These are phyloP conservation scores for Hymenopus coronatus DNA, from an alignment of 2,888 invertebrate genomes.

Conservation along the genomic window DNA sequence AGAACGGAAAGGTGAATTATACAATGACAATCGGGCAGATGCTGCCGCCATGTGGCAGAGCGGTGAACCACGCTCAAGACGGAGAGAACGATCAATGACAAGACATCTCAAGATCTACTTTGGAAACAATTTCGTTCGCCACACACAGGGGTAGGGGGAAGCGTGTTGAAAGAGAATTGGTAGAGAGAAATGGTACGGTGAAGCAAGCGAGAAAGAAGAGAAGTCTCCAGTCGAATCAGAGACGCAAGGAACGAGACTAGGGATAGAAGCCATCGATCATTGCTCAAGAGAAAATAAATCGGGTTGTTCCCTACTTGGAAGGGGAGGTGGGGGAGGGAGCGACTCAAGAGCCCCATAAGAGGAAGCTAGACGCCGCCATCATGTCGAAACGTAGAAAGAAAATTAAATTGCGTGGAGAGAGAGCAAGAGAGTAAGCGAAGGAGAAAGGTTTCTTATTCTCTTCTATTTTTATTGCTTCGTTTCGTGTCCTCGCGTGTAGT, in stretches of 20 bases:
- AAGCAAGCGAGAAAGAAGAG: slow-evolving; percentile 3
- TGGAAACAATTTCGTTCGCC: slow-evolving; percentile 34
- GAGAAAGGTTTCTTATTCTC: background rate
- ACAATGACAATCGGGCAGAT: background rate
- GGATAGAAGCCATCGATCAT: slow-evolving; percentile 20
- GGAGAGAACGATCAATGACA: slow-evolving; percentile 26
- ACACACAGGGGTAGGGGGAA: slow-evolving; percentile 13
- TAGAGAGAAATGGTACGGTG: background rate
- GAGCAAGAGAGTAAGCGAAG: background rate
- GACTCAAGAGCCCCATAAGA: slow-evolving; percentile 18
- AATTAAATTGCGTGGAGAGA: slow-evolving; percentile 28
- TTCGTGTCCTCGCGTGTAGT: slow-evolving; percentile 5
- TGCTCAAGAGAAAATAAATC: background rate
- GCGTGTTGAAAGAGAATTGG: background rate
- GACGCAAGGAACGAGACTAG: background rate
- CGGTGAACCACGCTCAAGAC: background rate
- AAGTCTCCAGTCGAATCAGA: slow-evolving; percentile 15
- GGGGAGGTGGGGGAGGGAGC: background rate
- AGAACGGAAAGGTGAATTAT: background rate
- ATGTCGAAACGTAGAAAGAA: slow-evolving; percentile 26
- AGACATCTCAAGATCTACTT: slow-evolving; percentile 34
- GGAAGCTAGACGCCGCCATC: slow-evolving; percentile 23
- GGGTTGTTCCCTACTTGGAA: background rate
- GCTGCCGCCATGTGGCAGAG: slow-evolving; percentile 13
- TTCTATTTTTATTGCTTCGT: slow-evolving; percentile 17